These are phyloP conservation scores for Plagiodera versicolora DNA, from an alignment of 2,888 invertebrate genomes.

Conservation along the genomic window DNA sequence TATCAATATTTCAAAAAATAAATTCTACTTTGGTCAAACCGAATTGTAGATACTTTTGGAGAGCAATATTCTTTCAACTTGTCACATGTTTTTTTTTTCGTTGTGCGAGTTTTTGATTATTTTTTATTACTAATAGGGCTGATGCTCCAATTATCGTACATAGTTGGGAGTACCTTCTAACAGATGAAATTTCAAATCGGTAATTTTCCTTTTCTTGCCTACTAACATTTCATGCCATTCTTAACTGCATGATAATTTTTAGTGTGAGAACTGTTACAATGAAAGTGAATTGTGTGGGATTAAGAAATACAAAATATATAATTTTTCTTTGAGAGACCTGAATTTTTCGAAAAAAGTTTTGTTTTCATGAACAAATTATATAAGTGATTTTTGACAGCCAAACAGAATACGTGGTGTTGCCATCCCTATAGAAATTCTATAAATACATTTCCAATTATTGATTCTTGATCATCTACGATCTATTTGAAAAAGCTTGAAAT, in stretches of 20 bases:
- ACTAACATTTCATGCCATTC: conserved; percentile 10
- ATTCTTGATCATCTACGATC: too few species aligned
- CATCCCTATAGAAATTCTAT: too few species aligned
- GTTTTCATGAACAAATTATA: too few species aligned
- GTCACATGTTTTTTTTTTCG: conserved; percentile 16
- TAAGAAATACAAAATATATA: too few species aligned
- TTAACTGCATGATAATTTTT: conserved; percentile 16
- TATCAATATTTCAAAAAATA: too few species aligned
- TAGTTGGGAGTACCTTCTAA: conserved; percentile 86
- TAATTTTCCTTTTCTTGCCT: conserved; percentile 55
- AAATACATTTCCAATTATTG: too few species aligned
- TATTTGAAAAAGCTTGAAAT: too few species aligned
- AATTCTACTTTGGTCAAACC: background rate
- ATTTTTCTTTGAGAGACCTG: background rate
- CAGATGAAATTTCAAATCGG: conserved; percentile 75
- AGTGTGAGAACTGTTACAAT: too few species aligned
- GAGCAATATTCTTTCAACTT: background rate
- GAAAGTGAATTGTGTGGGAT: too few species aligned
- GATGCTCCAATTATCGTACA: conserved; percentile 98
- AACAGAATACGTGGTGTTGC: too few species aligned
- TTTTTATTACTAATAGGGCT: conserved; percentile 68
- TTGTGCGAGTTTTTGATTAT: conserved; percentile 30
- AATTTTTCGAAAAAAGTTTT: too few species aligned
- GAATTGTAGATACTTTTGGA: background rate
- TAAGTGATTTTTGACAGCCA: too few species aligned